Percentiles rank a stretch among this genome's conserved stretches.
phyloP scores from a whole-genome alignment of 2,888 invertebrate species.

The Epirrhoe tristata region DNA sequence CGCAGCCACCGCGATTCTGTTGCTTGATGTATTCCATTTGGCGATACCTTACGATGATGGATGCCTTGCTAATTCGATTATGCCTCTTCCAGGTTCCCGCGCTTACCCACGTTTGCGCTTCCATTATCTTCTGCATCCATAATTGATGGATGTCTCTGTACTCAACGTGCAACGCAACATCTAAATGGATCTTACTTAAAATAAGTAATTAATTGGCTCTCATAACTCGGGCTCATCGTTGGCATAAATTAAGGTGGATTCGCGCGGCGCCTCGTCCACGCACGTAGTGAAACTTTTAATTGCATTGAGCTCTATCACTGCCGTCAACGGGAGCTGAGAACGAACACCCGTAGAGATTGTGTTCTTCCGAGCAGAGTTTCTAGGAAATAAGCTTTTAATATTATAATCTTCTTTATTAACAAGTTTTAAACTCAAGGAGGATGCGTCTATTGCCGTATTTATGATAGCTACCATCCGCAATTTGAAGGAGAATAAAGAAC shows the following conservation, averaged over 20 bases:
- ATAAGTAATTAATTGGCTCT: slow-evolving; percentile 83
- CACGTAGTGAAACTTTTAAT: slow-evolving; percentile 85
- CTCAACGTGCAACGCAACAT: slow-evolving; percentile 36
- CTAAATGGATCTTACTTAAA: slow-evolving; percentile 70
- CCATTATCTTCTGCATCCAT: slow-evolving; percentile 31
- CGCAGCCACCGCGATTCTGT: slow-evolving; percentile 64
- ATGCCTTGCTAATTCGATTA: slow-evolving; percentile 63
- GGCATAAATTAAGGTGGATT: slow-evolving; percentile 82
- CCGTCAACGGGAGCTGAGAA: slow-evolving; percentile 78
- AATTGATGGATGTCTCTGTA: slow-evolving; percentile 32
- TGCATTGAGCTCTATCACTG: slow-evolving; percentile 83
- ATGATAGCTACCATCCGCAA: slow-evolving; percentile 20
- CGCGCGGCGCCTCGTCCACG: slow-evolving; percentile 77
- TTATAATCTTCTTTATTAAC: slow-evolving; percentile 44
- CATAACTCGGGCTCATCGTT: slow-evolving; percentile 79
- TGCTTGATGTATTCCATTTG: slow-evolving; percentile 75
- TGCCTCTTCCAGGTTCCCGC: slow-evolving; percentile 22
- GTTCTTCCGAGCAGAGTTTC: slow-evolving; percentile 51
- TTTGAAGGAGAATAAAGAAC: slow-evolving; percentile 23
- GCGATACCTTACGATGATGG: slow-evolving; percentile 68
- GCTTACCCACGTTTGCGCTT: slow-evolving; percentile 25
- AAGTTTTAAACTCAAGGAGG: slow-evolving; percentile 32
- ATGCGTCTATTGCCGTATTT: slow-evolving; percentile 16
- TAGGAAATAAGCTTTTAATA: slow-evolving; percentile 44
- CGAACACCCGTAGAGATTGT: slow-evolving; percentile 69